Evolutionary conservation across 53 echinoderm and acorn worm species (phyloP).

Genomic region (Actinopyga echinites): DNA sequence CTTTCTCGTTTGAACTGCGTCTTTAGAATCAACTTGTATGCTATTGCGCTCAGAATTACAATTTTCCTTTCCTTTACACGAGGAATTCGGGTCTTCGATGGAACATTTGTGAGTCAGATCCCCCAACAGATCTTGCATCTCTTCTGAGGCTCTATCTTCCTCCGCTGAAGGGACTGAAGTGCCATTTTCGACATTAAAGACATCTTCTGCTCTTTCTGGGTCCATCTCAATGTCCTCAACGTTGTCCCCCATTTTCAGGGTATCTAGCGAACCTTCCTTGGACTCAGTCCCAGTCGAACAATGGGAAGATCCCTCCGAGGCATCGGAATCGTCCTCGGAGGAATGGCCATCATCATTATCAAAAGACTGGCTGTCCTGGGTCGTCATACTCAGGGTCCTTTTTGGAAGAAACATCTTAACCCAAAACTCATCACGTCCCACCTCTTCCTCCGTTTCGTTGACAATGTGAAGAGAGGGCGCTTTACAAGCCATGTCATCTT

Average conservation of each 20-base stretch:
- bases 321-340: slow-evolving; percentile 12
- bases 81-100: too few species aligned
- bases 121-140: too few species aligned
- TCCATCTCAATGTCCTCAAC: not conserved
- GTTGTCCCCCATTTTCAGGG: slow-evolving; percentile 4
- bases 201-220: not conserved
- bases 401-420: slow-evolving; percentile 36
- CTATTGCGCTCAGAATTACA: too few species aligned
- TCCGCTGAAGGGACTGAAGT: too few species aligned
- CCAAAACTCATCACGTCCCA: slow-evolving; percentile 24
- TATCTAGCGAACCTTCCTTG: slow-evolving; percentile 21
- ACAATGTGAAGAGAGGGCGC: slow-evolving; percentile 40
- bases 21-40: too few species aligned
- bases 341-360: slow-evolving; percentile 29
- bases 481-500: not conserved
- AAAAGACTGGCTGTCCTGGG: slow-evolving; percentile 19
- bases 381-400: slow-evolving; percentile 17
- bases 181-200: too few species aligned
- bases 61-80: too few species aligned
- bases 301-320: not conserved
- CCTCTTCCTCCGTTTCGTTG: slow-evolving; percentile 22
- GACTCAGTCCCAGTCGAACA: slow-evolving; percentile 11
- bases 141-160: too few species aligned
- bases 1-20: too few species aligned
- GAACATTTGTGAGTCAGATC: too few species aligned